A percentile compares a stretch with the other conserved stretches of the same genome.
phyloP scores from a whole-genome alignment of 1,140 invertebrate species.

The Drosophila elegans region DNA sequence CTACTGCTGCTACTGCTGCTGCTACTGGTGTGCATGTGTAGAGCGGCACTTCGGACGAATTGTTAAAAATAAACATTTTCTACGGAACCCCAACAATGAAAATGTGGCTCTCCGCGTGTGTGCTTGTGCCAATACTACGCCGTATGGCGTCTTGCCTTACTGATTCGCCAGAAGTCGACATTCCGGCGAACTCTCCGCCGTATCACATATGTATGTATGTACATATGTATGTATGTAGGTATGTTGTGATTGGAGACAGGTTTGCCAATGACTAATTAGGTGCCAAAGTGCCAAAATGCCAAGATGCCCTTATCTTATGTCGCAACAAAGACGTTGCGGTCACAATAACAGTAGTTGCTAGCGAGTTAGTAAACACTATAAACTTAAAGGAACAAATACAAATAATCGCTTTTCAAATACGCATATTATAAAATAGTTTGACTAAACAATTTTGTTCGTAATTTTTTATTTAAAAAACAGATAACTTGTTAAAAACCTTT shows the following conservation, averaged over 20 bases:
- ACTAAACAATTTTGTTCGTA: no score
- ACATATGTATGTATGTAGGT: background rate
- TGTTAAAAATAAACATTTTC: conserved; percentile 79
- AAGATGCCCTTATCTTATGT: background rate
- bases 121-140: conserved; percentile 41
- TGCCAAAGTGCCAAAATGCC: background rate
- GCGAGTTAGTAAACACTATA: no score
- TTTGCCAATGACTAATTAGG: conserved; percentile 4
- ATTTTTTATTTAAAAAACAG: no score
- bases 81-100: conserved; percentile 49
- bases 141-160: conserved; percentile 20
- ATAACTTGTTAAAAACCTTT: no score
- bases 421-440: no score
- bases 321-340: no score
- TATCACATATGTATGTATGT: background rate
- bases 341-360: no score
- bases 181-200: conserved; percentile 16
- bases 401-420: no score
- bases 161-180: conserved; percentile 29
- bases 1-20: conserved; percentile 1
- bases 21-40: conserved; percentile 4
- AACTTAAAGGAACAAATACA: no score
- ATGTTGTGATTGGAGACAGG: background rate
- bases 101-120: conserved; percentile 14
- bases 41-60: conserved; percentile 60